Conservation (phyloP, 2,797 vertebrate species). For the Pteropus rufus region DNA sequence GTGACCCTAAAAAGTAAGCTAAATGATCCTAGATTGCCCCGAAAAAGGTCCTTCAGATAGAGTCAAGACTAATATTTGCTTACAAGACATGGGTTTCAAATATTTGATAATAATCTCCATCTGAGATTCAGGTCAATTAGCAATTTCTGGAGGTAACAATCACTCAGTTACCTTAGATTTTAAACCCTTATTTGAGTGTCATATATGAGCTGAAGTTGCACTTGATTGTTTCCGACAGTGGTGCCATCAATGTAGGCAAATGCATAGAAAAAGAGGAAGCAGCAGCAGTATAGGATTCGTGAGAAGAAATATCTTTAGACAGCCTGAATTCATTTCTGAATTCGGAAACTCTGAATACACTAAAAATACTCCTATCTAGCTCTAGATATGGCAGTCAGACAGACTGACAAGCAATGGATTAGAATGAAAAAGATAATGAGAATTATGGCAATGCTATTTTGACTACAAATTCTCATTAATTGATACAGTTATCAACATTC, state of each 20-base stretch:
- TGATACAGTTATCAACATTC: constrained; percentile 51
- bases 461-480: constrained; percentile 61
- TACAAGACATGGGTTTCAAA: not conserved
- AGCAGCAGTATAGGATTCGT: not conserved
- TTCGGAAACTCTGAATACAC: not conserved
- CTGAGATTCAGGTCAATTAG: not conserved
- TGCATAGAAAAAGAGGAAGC: not conserved
- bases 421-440: constrained; percentile 67
- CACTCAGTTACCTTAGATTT: not conserved
- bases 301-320: constrained; percentile 18
- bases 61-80: not conserved
- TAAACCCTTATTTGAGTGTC: not conserved
- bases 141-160: not conserved
- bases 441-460: constrained; percentile 59
- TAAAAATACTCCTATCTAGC: constrained; percentile 48
- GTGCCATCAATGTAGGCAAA: not conserved
- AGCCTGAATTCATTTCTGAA: constrained; percentile 47
- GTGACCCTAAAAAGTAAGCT: not conserved
- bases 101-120: not conserved
- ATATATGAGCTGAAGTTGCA: not conserved
- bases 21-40: not conserved
- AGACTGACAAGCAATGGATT: constrained; percentile 58
- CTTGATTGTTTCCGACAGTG: not conserved
- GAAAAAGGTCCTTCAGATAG: not conserved
- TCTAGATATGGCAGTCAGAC: not conserved